phyloP scores from a whole-genome alignment of 2,797 vertebrate genomes.

The Harpagifer antarcticus region DNA sequence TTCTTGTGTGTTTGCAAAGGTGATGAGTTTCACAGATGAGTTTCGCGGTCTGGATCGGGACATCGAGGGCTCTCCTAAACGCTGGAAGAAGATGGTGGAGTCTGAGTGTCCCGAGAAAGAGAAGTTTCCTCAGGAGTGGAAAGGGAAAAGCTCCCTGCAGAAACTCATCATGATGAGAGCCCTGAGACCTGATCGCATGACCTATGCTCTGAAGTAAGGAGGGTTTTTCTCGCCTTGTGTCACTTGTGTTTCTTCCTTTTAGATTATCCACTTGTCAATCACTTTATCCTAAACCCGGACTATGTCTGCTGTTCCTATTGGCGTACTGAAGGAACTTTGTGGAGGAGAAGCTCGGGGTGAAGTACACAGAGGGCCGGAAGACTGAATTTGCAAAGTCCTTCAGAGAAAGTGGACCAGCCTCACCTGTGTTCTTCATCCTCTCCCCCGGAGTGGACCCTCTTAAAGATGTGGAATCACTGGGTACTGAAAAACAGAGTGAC shows the following conservation, averaged over 20 bases:
- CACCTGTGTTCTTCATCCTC: slow-evolving; percentile 83
- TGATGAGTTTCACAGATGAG: slow-evolving; percentile 86
- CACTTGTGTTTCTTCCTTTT: background rate
- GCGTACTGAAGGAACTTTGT: slow-evolving; percentile 83
- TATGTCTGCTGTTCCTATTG: slow-evolving; percentile 6
- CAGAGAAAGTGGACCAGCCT: slow-evolving; percentile 82
- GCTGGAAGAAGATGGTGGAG: slow-evolving; percentile 84
- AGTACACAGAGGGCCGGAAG: slow-evolving; percentile 85
- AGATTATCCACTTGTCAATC: background rate
- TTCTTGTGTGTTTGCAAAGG: slow-evolving; percentile 49
- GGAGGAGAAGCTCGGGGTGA: slow-evolving; percentile 84
- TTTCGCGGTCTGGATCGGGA: slow-evolving; percentile 83
- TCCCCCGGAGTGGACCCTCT: slow-evolving; percentile 83
- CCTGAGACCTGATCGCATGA: slow-evolving; percentile 84
- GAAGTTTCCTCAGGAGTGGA: slow-evolving; percentile 86
- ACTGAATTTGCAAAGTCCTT: slow-evolving; percentile 86
- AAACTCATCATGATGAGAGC: slow-evolving; percentile 87
- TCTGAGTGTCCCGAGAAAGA: slow-evolving; percentile 87
- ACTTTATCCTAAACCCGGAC: background rate
- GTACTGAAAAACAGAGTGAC: slow-evolving; percentile 60
- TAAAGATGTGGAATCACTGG: slow-evolving; percentile 82
- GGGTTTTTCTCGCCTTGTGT: background rate
- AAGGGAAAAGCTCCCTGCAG: slow-evolving; percentile 84
- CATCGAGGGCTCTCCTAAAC: slow-evolving; percentile 85
- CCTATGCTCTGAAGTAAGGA: slow-evolving; percentile 84